Conservation (phyloP, 2,888 invertebrate species). For the Masnerella sp. region DNA sequence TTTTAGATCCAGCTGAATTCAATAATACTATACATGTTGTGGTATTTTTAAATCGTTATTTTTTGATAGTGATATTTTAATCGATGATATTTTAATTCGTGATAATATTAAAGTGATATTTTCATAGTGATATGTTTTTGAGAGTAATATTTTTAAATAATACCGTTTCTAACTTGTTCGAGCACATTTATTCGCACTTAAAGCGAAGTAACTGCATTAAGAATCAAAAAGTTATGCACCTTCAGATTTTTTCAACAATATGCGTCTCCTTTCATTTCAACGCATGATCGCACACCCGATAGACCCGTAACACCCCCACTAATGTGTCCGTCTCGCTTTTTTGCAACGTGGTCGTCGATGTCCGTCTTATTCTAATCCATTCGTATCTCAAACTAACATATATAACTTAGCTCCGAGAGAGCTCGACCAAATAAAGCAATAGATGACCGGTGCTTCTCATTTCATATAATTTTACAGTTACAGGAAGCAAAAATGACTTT, state of each 20-base stretch:
- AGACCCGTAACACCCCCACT: constrained; percentile 73
- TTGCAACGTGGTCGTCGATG: constrained; percentile 21
- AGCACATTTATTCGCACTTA: constrained; percentile 6
- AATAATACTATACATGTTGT: too few species aligned
- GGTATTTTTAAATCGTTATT: too few species aligned
- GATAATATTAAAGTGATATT: too few species aligned
- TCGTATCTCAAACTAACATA: constrained; percentile 21
- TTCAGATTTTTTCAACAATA: constrained; percentile 62
- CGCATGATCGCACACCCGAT: constrained; percentile 75
- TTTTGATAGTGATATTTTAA: too few species aligned
- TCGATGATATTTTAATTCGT: too few species aligned
- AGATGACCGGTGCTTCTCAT: constrained; percentile 20
- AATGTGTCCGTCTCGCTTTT: constrained; percentile 66
- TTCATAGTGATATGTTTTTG: too few species aligned
- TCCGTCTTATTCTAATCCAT: constrained; percentile 47
- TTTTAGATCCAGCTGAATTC: too few species aligned
- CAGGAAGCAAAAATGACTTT: constrained; percentile 21
- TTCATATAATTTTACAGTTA: constrained; percentile 11
- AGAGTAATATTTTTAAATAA: too few species aligned
- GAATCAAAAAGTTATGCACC: constrained; percentile 46
- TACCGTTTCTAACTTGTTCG: neutral
- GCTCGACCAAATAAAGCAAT: constrained; percentile 27
- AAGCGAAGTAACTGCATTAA: constrained; percentile 29
- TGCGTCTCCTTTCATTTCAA: constrained; percentile 77
- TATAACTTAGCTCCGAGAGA: constrained; percentile 25